Base-by-base conservation (phyloP, 2,888 invertebrate genomes). In the Andrena hattorfiana region DNA sequence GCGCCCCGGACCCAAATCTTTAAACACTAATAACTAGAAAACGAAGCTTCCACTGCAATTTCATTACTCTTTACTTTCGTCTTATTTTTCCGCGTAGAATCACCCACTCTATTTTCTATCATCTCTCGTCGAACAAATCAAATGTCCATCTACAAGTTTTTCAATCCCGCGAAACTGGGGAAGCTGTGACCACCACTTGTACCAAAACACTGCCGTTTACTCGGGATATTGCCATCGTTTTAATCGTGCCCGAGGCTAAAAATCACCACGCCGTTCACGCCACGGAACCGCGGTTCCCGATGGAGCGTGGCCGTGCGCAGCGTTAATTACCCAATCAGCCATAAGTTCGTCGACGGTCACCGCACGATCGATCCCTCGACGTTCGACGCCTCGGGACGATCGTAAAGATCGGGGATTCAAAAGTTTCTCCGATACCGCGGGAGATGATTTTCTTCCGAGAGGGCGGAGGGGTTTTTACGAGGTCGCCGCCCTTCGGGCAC, bases 321-420 rank as follows among this genome's bases (percentile, higher is more conserved):
- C 42, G 64, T 73, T 77, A 77, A 77, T 77, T 77, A 64, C 77
- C 74, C 63, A 74, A 73, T 77, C 75, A 62, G 54, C 76, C 70
- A 76, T 76, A 54, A 76, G 72, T 63, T 71, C 71, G 20, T 51
- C 16, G 76, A 56, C 16, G 74, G 42, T 72, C 63, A 32, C 68
- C 30, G 23, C 54, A 35, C 56, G 35, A 51, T 26, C 68, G 68
- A 68, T 68, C 51, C 42, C 56, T 51, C 74, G 74, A 63, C 54
- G 48, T 35, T 28, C 62, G 72, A 26, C 28, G n/a, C 2, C 4
- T 7, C 16, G 16, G 4, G 7, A 20, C 23, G 68, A 68, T 63
- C 62, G 35, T 51, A 72, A 72, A 72, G 62, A 76, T 63, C 72
- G 49, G n/a, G 13, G 20, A 54, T n/a, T 72, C 35, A 54, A 54